Evolutionary conservation across 2,113 vertebrate genomes (phyloP).

Genomic region (Ictidomys tridecemlineatus): DNA sequence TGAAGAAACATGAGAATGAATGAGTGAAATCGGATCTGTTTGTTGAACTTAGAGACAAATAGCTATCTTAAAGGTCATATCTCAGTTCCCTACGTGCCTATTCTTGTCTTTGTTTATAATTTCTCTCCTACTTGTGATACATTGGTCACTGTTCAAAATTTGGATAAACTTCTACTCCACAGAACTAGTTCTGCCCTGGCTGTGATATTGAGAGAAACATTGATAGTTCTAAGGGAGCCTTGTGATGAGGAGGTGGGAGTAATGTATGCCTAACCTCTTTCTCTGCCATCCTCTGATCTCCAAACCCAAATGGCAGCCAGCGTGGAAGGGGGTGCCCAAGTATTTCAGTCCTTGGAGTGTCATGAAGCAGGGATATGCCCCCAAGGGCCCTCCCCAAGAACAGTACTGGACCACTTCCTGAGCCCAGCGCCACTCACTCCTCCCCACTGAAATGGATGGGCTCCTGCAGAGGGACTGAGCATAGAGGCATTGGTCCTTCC

Average conservation of each 20-base stretch:
- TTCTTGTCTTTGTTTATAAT: neutral
- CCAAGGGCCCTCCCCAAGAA: neutral
- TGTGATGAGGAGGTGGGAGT: neutral
- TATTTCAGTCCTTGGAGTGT: neutral
- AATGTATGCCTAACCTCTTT: neutral
- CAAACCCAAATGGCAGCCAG: neutral
- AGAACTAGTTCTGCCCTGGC: neutral
- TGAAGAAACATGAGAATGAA: neutral
- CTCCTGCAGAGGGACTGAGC: neutral
- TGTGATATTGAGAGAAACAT: neutral
- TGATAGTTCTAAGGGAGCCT: too few species aligned
- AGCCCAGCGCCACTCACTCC: too few species aligned
- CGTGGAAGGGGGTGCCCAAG: neutral
- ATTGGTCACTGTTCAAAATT: neutral
- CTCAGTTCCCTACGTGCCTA: too few species aligned
- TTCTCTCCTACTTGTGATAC: neutral
- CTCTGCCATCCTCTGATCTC: neutral
- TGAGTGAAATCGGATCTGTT: neutral
- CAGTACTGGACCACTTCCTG: neutral
- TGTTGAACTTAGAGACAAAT: neutral
- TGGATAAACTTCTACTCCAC: neutral
- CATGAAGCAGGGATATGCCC: neutral
- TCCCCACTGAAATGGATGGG: too few species aligned
- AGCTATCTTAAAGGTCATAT: too few species aligned
- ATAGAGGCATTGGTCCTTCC: accelerated